phyloP scores from a whole-genome alignment of 2,797 vertebrate genomes.

The Gambusia yucatana region DNA sequence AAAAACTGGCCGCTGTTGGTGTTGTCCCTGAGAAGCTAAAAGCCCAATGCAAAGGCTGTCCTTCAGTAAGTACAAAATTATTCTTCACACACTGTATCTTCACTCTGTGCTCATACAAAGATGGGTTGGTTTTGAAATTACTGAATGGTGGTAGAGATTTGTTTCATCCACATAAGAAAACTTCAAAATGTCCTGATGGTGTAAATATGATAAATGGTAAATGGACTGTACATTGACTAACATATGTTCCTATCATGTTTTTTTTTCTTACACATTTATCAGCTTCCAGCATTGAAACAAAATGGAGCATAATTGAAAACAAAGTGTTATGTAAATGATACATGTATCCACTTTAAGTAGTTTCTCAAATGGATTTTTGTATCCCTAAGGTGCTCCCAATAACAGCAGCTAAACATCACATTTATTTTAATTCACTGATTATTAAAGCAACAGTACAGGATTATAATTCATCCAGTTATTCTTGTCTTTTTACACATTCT shows the following conservation, averaged over 20 bases:
- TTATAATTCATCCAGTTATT: background rate
- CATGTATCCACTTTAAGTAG: background rate
- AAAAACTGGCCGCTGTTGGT: slow-evolving; percentile 83
- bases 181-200: background rate
- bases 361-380: background rate
- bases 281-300: background rate
- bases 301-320: background rate
- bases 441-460: background rate
- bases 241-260: background rate
- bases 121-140: background rate
- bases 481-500: background rate
- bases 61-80: slow-evolving; percentile 83
- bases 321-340: background rate
- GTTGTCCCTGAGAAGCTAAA: slow-evolving; percentile 84
- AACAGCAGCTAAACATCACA: background rate
- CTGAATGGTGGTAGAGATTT: background rate
- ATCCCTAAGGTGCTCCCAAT: background rate
- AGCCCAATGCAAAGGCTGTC: slow-evolving; percentile 85
- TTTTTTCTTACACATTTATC: background rate
- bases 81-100: background rate
- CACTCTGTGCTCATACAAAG: background rate
- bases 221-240: background rate
- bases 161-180: background rate
- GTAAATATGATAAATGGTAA: background rate
- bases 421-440: background rate